Conservation (phyloP, 2,797 vertebrate genomes). For the Discoglossus pictus region DNA sequence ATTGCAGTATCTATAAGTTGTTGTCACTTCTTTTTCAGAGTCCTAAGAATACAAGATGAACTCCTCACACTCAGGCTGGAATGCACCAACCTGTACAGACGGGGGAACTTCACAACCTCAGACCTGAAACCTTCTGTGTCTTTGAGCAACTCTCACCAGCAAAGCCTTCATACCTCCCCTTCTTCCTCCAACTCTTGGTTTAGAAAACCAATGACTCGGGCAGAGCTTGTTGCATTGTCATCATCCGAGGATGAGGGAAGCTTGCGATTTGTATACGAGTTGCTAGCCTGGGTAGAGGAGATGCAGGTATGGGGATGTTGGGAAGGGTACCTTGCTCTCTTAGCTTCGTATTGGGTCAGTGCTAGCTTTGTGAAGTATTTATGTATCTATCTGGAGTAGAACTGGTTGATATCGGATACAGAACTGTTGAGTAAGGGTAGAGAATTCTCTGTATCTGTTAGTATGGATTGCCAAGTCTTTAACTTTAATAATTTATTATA, state of each 20-base stretch:
- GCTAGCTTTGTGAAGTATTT: too few species aligned
- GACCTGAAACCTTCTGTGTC: slow-evolving; percentile 68
- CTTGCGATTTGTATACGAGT: slow-evolving; percentile 93
- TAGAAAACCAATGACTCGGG: slow-evolving; percentile 84
- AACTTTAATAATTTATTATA: neutral
- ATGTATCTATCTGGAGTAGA: too few species aligned
- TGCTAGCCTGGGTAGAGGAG: slow-evolving; percentile 97
- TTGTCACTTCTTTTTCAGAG: slow-evolving; percentile 66
- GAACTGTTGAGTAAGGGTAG: too few species aligned
- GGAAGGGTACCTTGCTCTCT: too few species aligned
- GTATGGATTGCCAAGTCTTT: too few species aligned
- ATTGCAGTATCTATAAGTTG: too few species aligned
- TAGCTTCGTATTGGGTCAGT: too few species aligned
- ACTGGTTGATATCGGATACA: too few species aligned
- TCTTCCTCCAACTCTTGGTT: slow-evolving; percentile 79
- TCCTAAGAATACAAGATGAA: slow-evolving; percentile 89
- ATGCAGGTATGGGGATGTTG: slow-evolving; percentile 82
- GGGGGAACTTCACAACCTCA: slow-evolving; percentile 83
- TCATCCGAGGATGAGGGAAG: slow-evolving; percentile 94
- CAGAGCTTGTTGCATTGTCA: slow-evolving; percentile 89
- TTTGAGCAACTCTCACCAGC: slow-evolving; percentile 60
- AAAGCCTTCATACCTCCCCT: slow-evolving; percentile 68
- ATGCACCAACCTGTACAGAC: slow-evolving; percentile 92
- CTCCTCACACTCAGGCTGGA: slow-evolving; percentile 90
- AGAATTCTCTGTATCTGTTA: too few species aligned